Conservation (phyloP, 2,888 invertebrate genomes). For the Caenorhabditis sp. region DNA sequence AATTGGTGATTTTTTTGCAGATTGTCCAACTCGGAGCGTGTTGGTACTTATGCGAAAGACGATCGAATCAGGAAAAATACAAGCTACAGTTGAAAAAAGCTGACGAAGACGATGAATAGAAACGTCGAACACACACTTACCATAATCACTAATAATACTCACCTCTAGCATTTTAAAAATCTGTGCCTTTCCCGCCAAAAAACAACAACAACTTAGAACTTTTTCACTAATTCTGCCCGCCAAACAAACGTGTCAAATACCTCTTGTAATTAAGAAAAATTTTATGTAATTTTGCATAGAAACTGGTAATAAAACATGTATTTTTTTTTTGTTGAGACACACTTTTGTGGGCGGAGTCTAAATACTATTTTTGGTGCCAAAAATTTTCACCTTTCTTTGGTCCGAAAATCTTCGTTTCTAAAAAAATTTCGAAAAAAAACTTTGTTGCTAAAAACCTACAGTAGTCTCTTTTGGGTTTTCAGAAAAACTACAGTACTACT, state of each 20-base stretch:
- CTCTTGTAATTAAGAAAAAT: neutral
- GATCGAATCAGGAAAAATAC: constrained; percentile 38
- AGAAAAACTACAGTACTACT: no score
- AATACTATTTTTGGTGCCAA: no score
- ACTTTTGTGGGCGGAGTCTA: no score
- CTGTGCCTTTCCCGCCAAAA: neutral
- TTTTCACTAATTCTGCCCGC: neutral
- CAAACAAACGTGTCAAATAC: neutral
- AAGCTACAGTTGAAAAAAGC: constrained; percentile 34
- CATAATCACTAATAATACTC: neutral
- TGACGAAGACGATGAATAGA: constrained; percentile 37
- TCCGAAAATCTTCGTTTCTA: no score
- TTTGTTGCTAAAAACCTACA: no score
- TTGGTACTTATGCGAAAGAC: constrained; percentile 36
- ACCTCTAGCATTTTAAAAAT: neutral
- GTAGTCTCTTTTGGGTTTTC: no score
- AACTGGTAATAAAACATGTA: no score
- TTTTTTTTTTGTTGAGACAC: no score
- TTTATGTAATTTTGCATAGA: no score
- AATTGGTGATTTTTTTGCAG: constrained; percentile 23
- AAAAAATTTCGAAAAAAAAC: no score
- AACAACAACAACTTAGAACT: no score
- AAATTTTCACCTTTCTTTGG: no score
- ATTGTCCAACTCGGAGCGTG: constrained; percentile 25
- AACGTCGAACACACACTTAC: neutral